Evolutionary conservation across 1,140 invertebrate species (phyloP).

Genomic region (Octopus bimaculoides): DNA sequence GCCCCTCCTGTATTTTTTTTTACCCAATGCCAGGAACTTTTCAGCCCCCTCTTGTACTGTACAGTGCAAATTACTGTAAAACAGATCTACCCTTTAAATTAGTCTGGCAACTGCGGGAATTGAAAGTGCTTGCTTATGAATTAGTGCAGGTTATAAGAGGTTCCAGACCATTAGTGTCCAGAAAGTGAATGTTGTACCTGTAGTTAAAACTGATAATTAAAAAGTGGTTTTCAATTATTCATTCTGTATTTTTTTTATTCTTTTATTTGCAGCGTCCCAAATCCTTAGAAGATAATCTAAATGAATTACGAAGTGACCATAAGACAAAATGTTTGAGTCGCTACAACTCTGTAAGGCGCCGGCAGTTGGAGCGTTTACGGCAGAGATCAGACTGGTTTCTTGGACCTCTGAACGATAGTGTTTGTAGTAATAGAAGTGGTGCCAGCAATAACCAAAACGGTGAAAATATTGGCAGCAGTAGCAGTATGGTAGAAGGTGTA

Average conservation of each 20-base stretch:
- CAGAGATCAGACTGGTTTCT: constrained; percentile 54
- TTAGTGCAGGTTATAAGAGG: no score
- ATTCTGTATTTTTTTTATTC: background rate
- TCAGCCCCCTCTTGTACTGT: no score
- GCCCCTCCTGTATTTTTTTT: no score
- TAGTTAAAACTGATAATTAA: no score
- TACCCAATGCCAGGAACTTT: no score
- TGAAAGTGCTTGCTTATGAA: no score
- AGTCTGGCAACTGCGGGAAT: no score
- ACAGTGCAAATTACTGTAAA: no score
- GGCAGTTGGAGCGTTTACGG: constrained; percentile 48
- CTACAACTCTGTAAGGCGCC: constrained; percentile 52
- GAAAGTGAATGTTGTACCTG: no score
- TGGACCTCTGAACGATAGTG: constrained; percentile 27
- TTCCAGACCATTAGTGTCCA: no score
- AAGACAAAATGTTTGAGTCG: constrained; percentile 33
- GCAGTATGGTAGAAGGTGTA: background rate
- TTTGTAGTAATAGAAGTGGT: constrained; percentile 12
- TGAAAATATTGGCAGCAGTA: constrained; percentile 12
- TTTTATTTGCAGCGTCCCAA: constrained; percentile 46
- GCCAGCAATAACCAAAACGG: constrained; percentile 22
- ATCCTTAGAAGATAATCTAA: constrained; percentile 49
- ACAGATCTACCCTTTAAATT: no score
- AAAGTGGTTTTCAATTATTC: no score
- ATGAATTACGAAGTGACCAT: constrained; percentile 28